phyloP scores from a whole-genome alignment of 2,888 invertebrate species.

The Melieria crassipennis region DNA sequence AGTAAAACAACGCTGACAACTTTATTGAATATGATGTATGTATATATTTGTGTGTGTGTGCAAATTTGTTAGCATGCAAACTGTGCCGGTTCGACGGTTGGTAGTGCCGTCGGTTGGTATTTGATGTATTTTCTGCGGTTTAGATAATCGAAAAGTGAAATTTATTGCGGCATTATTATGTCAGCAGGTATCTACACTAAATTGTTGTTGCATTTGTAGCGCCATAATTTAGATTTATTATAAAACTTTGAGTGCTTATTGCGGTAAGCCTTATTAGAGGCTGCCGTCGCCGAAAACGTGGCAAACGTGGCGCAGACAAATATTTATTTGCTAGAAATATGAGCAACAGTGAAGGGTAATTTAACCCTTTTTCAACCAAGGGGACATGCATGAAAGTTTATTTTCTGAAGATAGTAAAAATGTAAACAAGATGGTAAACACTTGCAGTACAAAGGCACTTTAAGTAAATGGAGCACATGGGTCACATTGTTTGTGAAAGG shows the following conservation, averaged over 20 bases:
- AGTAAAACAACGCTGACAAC: conserved; percentile 35
- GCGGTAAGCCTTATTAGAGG: too few species aligned
- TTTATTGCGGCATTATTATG: conserved; percentile 38
- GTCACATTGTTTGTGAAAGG: too few species aligned
- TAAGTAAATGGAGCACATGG: too few species aligned
- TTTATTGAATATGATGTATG: conserved; percentile 37
- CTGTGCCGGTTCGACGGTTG: not conserved
- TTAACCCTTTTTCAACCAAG: too few species aligned
- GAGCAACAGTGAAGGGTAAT: too few species aligned
- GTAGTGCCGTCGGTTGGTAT: not conserved
- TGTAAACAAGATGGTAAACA: too few species aligned
- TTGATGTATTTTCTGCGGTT: conserved; percentile 29
- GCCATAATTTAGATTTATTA: conserved; percentile 32
- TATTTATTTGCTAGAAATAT: too few species aligned
- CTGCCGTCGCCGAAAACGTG: too few species aligned
- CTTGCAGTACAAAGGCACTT: too few species aligned
- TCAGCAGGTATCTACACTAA: conserved; percentile 27
- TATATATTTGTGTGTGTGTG: conserved; percentile 8
- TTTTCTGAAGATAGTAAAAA: too few species aligned
- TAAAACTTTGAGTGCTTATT: conserved; percentile 16
- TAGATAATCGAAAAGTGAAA: conserved; percentile 37
- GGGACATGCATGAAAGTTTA: too few species aligned
- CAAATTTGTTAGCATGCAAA: conserved; percentile 8
- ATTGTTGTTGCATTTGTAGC: conserved; percentile 17
- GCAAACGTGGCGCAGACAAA: too few species aligned